Evolutionary conservation across 2,113 vertebrate species (phyloP), one percentile per base, ranked within the genome.

Genomic region (Oncorhynchus mykiss): DNA sequence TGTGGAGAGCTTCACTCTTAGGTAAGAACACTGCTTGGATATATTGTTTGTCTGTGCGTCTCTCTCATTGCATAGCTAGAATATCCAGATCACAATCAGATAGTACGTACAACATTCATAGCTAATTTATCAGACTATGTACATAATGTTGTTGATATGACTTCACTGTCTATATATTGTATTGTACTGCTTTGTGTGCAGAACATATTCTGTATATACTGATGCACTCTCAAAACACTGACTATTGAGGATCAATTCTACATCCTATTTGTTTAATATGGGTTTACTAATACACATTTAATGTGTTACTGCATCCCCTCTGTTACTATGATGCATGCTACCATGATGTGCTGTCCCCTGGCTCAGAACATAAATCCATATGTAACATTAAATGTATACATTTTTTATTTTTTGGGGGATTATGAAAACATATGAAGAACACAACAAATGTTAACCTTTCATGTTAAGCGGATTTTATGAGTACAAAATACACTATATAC

Each of bases 1-100:
- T 0, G 76, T 95, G 70, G 93, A 96, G 59, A 93, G 66, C 49
- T 98, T 99, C 87, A 97, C 95, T 0, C 85, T 98, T 78, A 95
- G 96, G 97, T 98, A 88, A 95, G 94, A 51, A n/a, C 4, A 6
- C 59, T 22, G n/a, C n/a, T 22, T 62, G 59, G n/a, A 9, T 5
- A 57, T 57, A 45, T 4, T 57, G 54, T 62, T 22, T 62, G 18
- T 62, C 59, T 62, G 59, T 8, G 18, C n/a, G n/a, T 9, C 59
- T 62, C 13, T 62, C 59, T 62, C 20, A 22, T n/a, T 62, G 54
- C 14, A 20, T 57, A 57, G 54, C 54, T 20, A 20, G 20, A 3
- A 62, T 62, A 62, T 22, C 59, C n/a, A 62, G 20, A n/a, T 22
- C 18, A 22, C 59, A 22, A 7, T 7, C n/a, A 62, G 6, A 22